Base-by-base conservation (phyloP, 2,888 invertebrate species). In the Chrysomela aeneicollis region DNA sequence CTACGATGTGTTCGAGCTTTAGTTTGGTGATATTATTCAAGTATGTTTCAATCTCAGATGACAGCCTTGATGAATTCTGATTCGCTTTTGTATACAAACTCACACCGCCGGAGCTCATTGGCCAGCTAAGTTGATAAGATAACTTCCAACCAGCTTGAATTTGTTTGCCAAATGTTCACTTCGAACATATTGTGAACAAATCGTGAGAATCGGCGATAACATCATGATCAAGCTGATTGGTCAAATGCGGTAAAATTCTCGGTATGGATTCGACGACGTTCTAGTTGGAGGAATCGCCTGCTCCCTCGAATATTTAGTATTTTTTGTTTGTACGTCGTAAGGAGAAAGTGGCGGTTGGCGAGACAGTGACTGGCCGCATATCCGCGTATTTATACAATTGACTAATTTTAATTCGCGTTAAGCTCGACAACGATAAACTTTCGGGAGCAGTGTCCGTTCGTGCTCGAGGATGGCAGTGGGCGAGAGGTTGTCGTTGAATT, bases 361-460 rank as follows among this genome's bases (percentile, higher is more conserved):
- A 42, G 42, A 42, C 4, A 42, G 15, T 2, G 49, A 49, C 49
- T 49, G 1, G 49, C n/a, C n/a, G 21, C 19, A 37, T 37, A n/a
- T 19, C 35, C 54, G 35, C 18, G n/a, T 17, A n/a, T 12, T 26
- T 46, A 42, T 57, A 57, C 46, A 46, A 57, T 26, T 46, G 57
- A 57, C 70, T 71, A 68, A 61, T 70, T 71, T 70, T 70, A 67
- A 68, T 71, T 71, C 70, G 69, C 64, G 66, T 73, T 71, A 42
- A 70, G 71, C 69, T 74, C 73, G 69, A 74, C 73, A 74, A 75
- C 74, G 74, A 74, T 74, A 68, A 64, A 71, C 63, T 59, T 21
- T 42, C 55, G 51, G 32, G 60, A 47, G 57, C 55, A 55, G 64
- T 58, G 59, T 58, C 51, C 17, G 15, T 18, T 35, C 26, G 51